phyloP scores from a whole-genome alignment of 2,797 vertebrate genomes.

The Mastacembelus armatus region DNA sequence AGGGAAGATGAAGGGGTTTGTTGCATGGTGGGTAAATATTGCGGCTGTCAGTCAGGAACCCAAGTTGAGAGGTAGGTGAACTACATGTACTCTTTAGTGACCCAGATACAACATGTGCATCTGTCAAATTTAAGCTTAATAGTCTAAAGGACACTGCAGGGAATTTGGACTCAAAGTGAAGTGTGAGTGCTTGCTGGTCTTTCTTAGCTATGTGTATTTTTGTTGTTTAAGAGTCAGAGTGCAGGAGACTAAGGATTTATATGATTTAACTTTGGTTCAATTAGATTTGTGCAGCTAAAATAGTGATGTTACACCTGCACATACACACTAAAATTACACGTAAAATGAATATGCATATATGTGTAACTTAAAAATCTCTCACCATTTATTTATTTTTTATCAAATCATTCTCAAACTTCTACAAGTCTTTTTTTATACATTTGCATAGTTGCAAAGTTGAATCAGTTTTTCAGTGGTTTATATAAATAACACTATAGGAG shows the following conservation, averaged over 20 bases:
- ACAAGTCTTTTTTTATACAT: too few relatives aligned
- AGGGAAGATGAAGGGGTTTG: constrained; percentile 52
- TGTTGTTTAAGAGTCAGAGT: constrained; percentile 11
- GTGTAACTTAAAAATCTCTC: too few relatives aligned
- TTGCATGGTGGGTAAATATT: constrained; percentile 65
- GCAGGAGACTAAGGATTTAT: background rate
- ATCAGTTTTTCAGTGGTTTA: too few relatives aligned
- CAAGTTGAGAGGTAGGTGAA: constrained; percentile 17
- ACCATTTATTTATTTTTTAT: too few relatives aligned
- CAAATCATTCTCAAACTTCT: too few relatives aligned
- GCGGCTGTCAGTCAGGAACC: constrained; percentile 58
- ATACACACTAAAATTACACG: too few relatives aligned
- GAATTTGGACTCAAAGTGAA: constrained; percentile 6
- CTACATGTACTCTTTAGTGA: constrained; percentile 20
- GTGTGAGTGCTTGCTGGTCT: constrained; percentile 20
- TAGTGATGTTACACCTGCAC: too few relatives aligned
- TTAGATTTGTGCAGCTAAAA: too few relatives aligned
- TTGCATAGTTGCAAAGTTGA: too few relatives aligned
- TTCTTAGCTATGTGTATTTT: background rate
- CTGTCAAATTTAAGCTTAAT: background rate
- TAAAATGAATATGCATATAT: too few relatives aligned
- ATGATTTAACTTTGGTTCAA: too few relatives aligned
- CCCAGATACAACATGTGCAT: constrained; percentile 55
- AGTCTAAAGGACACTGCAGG: constrained; percentile 2
- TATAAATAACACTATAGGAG: too few relatives aligned